A percentile compares a stretch with the other conserved stretches of the same genome.
phyloP scores from a whole-genome alignment of 2,888 invertebrate genomes.

The Labia minor region DNA sequence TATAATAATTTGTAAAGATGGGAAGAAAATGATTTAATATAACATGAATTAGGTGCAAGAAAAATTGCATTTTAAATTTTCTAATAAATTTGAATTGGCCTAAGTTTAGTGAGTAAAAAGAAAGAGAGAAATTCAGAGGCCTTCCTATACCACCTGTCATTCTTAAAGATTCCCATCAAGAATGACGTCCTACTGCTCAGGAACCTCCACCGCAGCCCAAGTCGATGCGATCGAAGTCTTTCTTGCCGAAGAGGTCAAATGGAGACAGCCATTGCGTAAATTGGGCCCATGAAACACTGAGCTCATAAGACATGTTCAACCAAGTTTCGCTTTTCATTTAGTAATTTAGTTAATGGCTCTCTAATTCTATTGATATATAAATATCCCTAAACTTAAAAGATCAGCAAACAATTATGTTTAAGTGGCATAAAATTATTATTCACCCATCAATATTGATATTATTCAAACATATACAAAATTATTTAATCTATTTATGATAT shows the following conservation, averaged over 20 bases:
- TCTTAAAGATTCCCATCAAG: slow-evolving; percentile 3
- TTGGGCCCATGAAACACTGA: slow-evolving; percentile 5
- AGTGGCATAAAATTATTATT: no score
- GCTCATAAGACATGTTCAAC: slow-evolving; percentile 7
- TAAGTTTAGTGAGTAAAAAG: background rate
- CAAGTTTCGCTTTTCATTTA: background rate
- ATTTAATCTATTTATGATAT: no score
- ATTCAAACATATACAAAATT: no score
- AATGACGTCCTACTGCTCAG: background rate
- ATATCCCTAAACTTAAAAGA: no score
- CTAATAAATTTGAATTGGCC: background rate
- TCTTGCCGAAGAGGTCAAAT: background rate
- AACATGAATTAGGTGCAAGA: no score
- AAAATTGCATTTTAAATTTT: no score
- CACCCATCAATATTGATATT: no score
- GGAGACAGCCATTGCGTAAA: background rate
- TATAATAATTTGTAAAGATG: no score
- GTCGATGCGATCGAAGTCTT: background rate
- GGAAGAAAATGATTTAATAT: no score
- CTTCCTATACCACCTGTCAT: slow-evolving; percentile 3
- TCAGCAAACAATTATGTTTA: no score
- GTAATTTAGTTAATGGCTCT: no score
- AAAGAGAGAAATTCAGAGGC: background rate
- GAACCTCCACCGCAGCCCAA: slow-evolving; percentile 1
- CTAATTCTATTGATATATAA: no score